These are phyloP conservation scores for Anas platyrhynchos DNA, from an alignment of 2,113 vertebrate genomes.

Conservation along the genomic window DNA sequence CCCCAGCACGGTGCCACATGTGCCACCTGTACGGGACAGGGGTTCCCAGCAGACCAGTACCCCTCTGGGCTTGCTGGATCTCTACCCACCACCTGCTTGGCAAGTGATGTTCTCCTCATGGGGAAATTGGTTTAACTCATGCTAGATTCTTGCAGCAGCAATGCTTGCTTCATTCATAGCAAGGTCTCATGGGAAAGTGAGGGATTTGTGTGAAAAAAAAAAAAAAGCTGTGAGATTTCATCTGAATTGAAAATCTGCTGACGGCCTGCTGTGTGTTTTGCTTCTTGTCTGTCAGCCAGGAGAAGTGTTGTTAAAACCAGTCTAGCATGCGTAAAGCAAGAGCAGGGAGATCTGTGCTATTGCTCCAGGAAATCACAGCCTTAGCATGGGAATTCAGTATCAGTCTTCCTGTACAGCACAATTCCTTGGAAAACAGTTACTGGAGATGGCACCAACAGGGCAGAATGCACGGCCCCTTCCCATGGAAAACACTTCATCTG, in stretches of 20 bases:
- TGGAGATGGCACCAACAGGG: background rate
- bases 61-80: background rate
- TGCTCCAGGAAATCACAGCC: background rate
- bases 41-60: background rate
- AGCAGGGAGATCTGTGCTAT: background rate
- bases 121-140: accelerated
- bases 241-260: background rate
- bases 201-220: background rate
- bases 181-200: background rate
- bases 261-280: background rate
- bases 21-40: accelerated
- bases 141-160: background rate
- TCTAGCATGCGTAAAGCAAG: background rate
- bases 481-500: background rate
- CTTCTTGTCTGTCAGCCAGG: background rate
- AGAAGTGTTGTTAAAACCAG: background rate
- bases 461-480: background rate
- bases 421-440: background rate
- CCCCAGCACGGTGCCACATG: background rate
- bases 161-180: background rate
- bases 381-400: background rate
- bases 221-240: background rate
- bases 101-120: background rate
- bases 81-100: background rate
- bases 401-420: background rate